Percentiles rank a stretch among this genome's conserved stretches.
phyloP scores from a whole-genome alignment of 2,797 vertebrate genomes.

The Myotis findleyi region DNA sequence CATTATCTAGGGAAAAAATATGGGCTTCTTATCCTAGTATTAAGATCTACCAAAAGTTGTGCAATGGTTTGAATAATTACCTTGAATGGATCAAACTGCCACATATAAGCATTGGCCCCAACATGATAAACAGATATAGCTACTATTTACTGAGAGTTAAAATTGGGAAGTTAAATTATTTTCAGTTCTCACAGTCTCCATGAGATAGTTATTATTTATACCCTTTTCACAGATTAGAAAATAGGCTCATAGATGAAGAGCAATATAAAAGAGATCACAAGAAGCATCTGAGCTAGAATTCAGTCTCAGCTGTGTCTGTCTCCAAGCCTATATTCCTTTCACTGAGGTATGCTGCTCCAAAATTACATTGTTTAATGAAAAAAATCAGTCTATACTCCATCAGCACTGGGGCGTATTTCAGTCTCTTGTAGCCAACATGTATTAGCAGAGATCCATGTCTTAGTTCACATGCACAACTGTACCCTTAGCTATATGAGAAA shows the following conservation, averaged over 20 bases:
- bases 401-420: neutral
- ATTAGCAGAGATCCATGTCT: neutral
- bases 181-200: neutral
- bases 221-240: neutral
- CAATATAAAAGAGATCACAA: neutral
- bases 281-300: neutral
- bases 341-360: neutral
- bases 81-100: constrained; percentile 11
- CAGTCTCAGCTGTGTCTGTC: neutral
- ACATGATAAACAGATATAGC: neutral
- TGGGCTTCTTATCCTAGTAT: neutral
- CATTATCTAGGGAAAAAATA: neutral
- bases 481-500: neutral
- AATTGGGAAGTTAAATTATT: constrained; percentile 36
- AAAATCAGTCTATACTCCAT: neutral
- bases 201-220: neutral
- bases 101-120: neutral
- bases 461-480: neutral
- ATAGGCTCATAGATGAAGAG: neutral
- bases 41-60: neutral
- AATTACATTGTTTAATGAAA: neutral
- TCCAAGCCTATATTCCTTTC: neutral
- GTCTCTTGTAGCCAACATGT: neutral
- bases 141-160: neutral
- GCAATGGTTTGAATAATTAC: constrained; percentile 40